Evolutionary conservation across 2,113 vertebrate species (phyloP).

Genomic region (Colinus virginianus): DNA sequence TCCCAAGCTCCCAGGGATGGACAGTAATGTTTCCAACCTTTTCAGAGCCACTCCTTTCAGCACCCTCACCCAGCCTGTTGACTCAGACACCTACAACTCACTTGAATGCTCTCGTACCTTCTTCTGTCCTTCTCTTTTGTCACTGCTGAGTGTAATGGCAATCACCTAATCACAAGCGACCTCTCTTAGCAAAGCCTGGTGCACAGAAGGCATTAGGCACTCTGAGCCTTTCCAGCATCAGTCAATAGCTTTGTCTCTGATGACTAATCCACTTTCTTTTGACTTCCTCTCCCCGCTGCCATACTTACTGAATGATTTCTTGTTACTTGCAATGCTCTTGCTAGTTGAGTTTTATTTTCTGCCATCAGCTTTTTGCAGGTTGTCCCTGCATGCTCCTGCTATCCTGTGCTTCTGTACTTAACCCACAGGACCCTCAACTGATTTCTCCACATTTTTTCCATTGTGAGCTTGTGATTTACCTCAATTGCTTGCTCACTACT

Average conservation of each 20-base stretch:
- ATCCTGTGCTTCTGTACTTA: not conserved
- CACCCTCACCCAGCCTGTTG: not conserved
- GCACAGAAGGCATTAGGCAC: not conserved
- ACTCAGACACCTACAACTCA: not conserved
- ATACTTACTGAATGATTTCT: not conserved
- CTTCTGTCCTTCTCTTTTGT: not conserved
- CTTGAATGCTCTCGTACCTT: not conserved
- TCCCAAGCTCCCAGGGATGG: not conserved
- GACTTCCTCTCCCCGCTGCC: not conserved
- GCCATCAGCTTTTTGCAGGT: not conserved
- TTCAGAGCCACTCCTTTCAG: not conserved
- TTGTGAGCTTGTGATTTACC: not conserved
- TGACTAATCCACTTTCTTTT: constrained; percentile 28
- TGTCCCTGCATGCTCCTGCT: not conserved
- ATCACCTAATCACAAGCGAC: not conserved
- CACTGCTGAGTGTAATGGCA: not conserved
- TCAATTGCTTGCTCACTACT: accelerated
- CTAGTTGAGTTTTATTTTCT: not conserved
- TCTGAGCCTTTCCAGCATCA: not conserved
- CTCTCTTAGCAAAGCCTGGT: not conserved
- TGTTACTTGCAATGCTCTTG: not conserved
- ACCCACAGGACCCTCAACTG: not conserved
- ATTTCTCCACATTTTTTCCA: not conserved
- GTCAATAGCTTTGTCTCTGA: not conserved
- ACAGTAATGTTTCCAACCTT: accelerated